A percentile compares a stretch with the other conserved stretches of the same genome.
These are phyloP conservation scores for Labroides dimidiatus DNA, from an alignment of 2,797 vertebrate species.

Conservation along the genomic window DNA sequence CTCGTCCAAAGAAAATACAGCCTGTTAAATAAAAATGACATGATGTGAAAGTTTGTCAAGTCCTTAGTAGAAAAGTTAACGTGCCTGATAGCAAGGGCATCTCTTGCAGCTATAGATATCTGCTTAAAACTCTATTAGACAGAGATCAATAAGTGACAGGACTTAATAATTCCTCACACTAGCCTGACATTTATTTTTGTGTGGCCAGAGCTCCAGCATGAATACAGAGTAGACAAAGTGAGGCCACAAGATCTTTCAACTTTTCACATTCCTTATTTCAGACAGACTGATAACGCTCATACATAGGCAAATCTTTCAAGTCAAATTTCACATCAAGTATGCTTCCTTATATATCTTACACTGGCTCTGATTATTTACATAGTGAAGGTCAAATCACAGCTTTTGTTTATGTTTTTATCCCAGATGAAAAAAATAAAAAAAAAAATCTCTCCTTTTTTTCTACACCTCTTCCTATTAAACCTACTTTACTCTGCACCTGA, in stretches of 20 bases:
- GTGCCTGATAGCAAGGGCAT: slow-evolving; percentile 44
- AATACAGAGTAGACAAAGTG: slow-evolving; percentile 61
- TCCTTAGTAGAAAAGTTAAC: slow-evolving; percentile 36
- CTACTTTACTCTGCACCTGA: neutral
- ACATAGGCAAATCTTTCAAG: neutral
- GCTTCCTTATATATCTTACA: neutral
- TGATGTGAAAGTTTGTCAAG: slow-evolving; percentile 34
- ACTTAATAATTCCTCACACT: slow-evolving; percentile 73
- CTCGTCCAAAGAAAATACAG: slow-evolving; percentile 10
- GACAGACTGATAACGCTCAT: neutral
- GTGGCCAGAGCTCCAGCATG: slow-evolving; percentile 34
- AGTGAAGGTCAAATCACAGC: slow-evolving; percentile 17
- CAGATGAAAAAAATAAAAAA: too few relatives aligned
- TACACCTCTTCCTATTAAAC: neutral
- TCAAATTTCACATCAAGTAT: neutral
- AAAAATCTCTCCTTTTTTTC: slow-evolving; percentile 1
- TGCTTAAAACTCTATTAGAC: slow-evolving; percentile 70
- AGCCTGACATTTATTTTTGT: slow-evolving; percentile 78
- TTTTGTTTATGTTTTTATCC: slow-evolving; percentile 30
- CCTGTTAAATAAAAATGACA: slow-evolving; percentile 29
- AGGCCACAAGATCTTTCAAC: slow-evolving; percentile 34
- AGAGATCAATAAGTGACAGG: slow-evolving; percentile 75
- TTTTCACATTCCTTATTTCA: slow-evolving; percentile 34
- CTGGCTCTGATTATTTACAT: slow-evolving; percentile 6
- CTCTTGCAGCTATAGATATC: slow-evolving; percentile 45